Percentiles rank a stretch among this genome's conserved stretches.
These are phyloP conservation scores for Dryocosmus kuriphilus DNA, from an alignment of 2,888 invertebrate genomes.

Conservation along the genomic window DNA sequence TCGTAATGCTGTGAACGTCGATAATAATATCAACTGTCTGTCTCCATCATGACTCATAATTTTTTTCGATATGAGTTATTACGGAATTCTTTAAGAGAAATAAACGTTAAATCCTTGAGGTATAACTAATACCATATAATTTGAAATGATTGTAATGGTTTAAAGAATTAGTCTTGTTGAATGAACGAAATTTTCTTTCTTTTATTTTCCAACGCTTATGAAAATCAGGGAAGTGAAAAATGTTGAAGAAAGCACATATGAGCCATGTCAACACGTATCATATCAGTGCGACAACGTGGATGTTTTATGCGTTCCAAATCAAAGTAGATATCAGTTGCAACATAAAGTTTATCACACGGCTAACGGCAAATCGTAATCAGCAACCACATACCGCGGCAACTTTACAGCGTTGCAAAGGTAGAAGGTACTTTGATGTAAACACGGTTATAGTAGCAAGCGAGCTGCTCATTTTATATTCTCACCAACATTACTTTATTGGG, in stretches of 20 bases:
- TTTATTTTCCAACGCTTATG: neutral
- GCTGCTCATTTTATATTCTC: conserved; percentile 11
- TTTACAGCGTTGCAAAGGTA: conserved; percentile 22
- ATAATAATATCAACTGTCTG: conserved; percentile 18
- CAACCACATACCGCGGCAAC: conserved; percentile 61
- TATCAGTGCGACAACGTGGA: conserved; percentile 50
- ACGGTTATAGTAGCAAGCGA: conserved; percentile 11
- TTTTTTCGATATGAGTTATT: neutral
- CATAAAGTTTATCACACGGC: conserved; percentile 75
- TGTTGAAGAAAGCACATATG: conserved; percentile 17
- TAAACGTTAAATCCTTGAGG: neutral
- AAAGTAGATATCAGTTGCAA: conserved; percentile 69
- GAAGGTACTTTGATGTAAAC: conserved; percentile 21
- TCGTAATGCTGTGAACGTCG: conserved; percentile 32
- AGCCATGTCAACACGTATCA: conserved; percentile 32
- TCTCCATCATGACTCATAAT: neutral
- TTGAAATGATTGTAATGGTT: neutral
- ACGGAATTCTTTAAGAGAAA: neutral
- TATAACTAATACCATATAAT: neutral
- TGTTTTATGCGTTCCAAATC: conserved; percentile 70
- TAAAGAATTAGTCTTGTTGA: neutral
- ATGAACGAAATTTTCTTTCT: neutral
- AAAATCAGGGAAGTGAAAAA: conserved; percentile 4
- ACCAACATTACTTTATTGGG: conserved; percentile 12
- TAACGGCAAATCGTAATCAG: conserved; percentile 75